Evolutionary conservation across 2,888 invertebrate genomes (phyloP).

Genomic region (Chrysina gloriosa): DNA sequence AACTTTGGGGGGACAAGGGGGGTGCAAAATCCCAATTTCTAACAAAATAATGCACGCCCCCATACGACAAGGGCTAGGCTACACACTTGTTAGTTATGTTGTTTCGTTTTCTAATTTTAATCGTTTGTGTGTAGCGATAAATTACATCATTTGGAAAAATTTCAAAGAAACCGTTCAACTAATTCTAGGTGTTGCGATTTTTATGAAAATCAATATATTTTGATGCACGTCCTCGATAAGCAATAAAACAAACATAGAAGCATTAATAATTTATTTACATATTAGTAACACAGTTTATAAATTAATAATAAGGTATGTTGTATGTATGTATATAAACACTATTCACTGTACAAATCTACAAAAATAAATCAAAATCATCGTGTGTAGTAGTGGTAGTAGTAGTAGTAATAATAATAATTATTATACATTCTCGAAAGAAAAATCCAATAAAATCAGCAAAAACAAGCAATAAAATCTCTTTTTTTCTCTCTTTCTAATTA

Average conservation of each 20-base stretch:
- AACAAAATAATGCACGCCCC: no score
- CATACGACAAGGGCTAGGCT: no score
- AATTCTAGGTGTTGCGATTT: no score
- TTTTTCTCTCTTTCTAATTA: not conserved
- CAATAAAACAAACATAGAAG: constrained; percentile 38
- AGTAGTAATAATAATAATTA: not conserved
- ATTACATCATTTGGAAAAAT: no score
- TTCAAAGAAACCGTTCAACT: no score
- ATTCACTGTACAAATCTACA: constrained; percentile 50
- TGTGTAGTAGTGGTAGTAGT: not conserved
- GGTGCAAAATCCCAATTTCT: no score
- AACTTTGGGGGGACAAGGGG: no score
- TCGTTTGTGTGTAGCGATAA: no score
- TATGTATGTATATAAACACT: constrained; percentile 45
- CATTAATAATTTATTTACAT: constrained; percentile 49
- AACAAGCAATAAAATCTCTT: not conserved
- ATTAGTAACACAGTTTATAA: constrained; percentile 49
- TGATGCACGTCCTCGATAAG: not conserved
- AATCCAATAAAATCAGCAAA: not conserved
- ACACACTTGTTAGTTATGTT: no score
- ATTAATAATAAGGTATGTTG: constrained; percentile 41
- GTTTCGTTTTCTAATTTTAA: no score
- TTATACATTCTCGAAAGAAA: not conserved
- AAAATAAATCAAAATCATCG: constrained; percentile 34
- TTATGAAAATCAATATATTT: no score